phyloP scores from a whole-genome alignment of 2,113 vertebrate species.

The Elaphurus davidianus region DNA sequence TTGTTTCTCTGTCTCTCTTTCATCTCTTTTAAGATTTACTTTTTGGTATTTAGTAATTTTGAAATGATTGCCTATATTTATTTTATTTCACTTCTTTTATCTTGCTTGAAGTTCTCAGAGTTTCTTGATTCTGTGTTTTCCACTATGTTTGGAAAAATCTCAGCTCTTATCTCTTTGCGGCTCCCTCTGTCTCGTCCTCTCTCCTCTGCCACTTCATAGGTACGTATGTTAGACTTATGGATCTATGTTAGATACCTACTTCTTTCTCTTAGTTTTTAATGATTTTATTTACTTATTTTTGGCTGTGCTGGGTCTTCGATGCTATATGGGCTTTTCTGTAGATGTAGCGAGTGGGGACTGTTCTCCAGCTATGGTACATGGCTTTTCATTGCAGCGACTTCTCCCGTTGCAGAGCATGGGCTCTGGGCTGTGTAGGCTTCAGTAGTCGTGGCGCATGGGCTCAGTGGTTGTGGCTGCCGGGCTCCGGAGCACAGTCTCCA shows the following conservation, averaged over 20 bases:
- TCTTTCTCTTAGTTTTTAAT: neutral
- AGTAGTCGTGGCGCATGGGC: fast-evolving
- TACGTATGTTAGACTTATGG: neutral
- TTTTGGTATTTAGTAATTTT: neutral
- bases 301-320: neutral
- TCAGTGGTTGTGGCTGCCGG: neutral
- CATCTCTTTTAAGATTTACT: neutral
- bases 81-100: neutral
- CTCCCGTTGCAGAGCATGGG: neutral
- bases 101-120: neutral
- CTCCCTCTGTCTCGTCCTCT: neutral
- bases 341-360: neutral
- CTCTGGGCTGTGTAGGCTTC: neutral
- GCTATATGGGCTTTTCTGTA: neutral
- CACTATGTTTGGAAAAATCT: neutral
- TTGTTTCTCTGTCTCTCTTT: neutral
- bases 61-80: neutral
- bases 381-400: neutral
- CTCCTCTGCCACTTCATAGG: neutral
- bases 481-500: neutral
- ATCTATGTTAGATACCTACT: neutral
- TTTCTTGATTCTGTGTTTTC: neutral
- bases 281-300: neutral
- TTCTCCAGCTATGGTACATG: neutral
- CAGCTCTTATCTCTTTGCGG: neutral